Percentiles rank a stretch among this genome's conserved stretches.
Conservation (phyloP, 2,113 vertebrate species). For the Triplophysa siluroides region DNA sequence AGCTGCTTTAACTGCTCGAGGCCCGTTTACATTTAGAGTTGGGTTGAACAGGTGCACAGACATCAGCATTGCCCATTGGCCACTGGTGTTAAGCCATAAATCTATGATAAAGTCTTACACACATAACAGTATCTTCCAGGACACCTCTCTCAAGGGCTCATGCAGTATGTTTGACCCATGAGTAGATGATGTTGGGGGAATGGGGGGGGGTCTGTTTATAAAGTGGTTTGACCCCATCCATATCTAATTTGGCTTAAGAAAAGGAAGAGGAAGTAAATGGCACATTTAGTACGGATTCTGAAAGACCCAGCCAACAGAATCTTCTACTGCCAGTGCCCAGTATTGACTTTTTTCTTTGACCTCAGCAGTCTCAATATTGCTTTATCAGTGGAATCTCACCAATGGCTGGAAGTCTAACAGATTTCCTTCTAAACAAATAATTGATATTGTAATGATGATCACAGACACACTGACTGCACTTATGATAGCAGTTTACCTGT, state of each 20-base stretch:
- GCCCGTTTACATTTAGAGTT: conserved; percentile 66
- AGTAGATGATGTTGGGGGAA: not conserved
- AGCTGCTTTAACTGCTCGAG: conserved; percentile 56
- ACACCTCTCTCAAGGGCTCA: conserved; percentile 48
- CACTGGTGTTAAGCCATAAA: conserved; percentile 40
- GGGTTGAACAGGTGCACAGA: conserved; percentile 69
- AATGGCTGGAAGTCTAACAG: not conserved
- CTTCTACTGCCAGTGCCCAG: not conserved
- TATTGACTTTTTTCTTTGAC: conserved; percentile 12
- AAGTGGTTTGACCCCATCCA: not conserved
- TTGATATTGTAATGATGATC: not conserved
- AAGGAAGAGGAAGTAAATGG: not conserved
- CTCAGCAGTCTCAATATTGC: conserved; percentile 17
- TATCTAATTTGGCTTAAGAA: not conserved
- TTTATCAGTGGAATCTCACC: conserved; percentile 12
- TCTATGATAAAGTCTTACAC: conserved; percentile 43
- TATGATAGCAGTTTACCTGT: too few species aligned
- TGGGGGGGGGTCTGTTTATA: not conserved
- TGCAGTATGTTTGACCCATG: conserved; percentile 8
- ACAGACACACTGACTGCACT: not conserved
- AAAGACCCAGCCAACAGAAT: not conserved
- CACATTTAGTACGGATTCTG: not conserved
- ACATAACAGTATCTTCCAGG: not conserved
- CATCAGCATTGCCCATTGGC: conserved; percentile 48
- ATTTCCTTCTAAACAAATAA: not conserved